Base-by-base conservation (phyloP, 2,888 invertebrate species). In the Hirtodrosophila alboralis region DNA sequence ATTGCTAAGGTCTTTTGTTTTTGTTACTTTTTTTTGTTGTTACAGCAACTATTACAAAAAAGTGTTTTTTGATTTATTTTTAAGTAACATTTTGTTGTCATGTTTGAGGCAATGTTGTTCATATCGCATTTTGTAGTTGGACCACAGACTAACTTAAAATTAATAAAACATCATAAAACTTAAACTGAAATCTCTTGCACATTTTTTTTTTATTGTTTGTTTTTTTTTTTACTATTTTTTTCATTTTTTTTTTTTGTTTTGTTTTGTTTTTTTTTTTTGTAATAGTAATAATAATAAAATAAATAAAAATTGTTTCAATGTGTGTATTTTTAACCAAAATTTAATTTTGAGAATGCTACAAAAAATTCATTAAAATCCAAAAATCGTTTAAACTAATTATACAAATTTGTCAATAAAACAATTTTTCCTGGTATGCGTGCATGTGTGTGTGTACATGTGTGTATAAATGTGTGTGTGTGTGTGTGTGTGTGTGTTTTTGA, bases 101-200 rank as follows among this genome's bases (percentile, higher is more conserved):
- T 40, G 2, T 33, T 23, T 45, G 52, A 68, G 62, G 62, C 62
- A 68, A 71, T 60, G 54, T 63, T 52, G 16, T 56, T 70, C 16
- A 40, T 49, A 36, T 41, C 30, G 21, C 43, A 21, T 48, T 48
- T 40, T 6, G n/a, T 58, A n/a, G n/a, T 64, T 75, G 65, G 56
- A 66, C 73, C 62, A 61, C 63, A 73, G 73, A 60, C 58, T 43
- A 71, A 73, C 68, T 81, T 72, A 70, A 10, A 52, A 57, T 52
- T 77, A 63, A 59, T 48, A 63, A n/a, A 81, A 68, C 45, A 56
- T 34, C 37, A n/a, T n/a, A 72, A 54, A 58, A 9, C 4, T 23
- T 2, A 27, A 34, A 33, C 18, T 30, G 12, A 37, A 59, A 44
- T 38, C 37, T 31, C 13, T 26, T 36, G 18, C 51, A 51, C 48